Evolutionary conservation across 2,888 invertebrate species (phyloP), one percentile per base, ranked within the genome.

Genomic region (Bugula neritina): DNA sequence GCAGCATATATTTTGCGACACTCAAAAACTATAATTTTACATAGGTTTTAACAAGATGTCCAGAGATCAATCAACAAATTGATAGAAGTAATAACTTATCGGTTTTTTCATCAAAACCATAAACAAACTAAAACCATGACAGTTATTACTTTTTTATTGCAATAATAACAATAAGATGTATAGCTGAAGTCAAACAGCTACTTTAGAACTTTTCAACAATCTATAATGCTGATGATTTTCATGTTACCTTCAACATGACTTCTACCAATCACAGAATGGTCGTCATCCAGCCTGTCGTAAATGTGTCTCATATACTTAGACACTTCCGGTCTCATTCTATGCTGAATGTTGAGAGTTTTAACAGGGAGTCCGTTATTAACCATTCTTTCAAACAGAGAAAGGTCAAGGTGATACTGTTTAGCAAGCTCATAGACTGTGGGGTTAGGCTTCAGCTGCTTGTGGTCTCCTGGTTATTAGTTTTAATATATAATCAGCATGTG

Each of bases 321-420:
- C 43, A 83, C 82, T 70, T 81, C 78, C 25, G 83, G 83, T 54
- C 82, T 74, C 83, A 83, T 83, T 69, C 83, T 74, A 72, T 82
- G 82, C 73, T 94, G 94, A 0, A 87, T 87, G 23, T 87, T 85
- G 0, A 92, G 81, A 25, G 81, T 81, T 0, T 87, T 84, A 17
- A 87, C 88, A 72, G 89, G 88, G 1, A 90, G 79, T 0, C 88
- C 87, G 77, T 90, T 90, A 0, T 87, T 86, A 0, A 93, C 87
- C 88, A 93, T 88, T 10, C 93, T 87, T 79, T 93, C 93, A 84
- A 93, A 93, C 5, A 93, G 86, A 0, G 93, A 93, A 69, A 92
- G 86, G 73, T 92, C 90, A 73, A 92, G 82, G 55, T 90, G 88
- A 79, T 87, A 90, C 54, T 88, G 82, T 77, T 85, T 88, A 0